Percentiles rank a stretch among this genome's conserved stretches.
Conservation (phyloP, 2,113 vertebrate species). For the Euleptes europaea region DNA sequence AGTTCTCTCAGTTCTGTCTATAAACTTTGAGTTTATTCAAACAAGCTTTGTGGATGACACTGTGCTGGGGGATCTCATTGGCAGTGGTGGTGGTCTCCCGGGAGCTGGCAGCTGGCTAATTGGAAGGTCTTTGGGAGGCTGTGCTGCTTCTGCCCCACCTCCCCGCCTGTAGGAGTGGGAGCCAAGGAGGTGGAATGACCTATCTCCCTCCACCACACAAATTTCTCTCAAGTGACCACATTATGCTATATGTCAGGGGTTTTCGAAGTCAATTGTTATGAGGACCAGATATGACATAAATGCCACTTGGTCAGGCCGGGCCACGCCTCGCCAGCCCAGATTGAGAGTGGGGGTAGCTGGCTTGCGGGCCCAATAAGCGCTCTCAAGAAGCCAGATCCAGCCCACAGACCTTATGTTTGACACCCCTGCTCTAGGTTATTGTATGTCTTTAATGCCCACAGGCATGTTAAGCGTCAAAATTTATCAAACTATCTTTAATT, state of each 20-base stretch:
- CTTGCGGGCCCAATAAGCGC: no score
- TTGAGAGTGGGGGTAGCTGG: no score
- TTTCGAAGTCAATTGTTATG: no score
- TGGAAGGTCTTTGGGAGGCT: not conserved
- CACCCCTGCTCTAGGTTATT: conserved; percentile 21
- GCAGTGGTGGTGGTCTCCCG: not conserved
- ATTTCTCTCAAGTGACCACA: not conserved
- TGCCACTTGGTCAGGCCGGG: no score
- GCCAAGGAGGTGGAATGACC: not conserved
- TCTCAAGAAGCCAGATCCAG: no score
- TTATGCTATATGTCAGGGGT: not conserved
- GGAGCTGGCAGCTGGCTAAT: no score
- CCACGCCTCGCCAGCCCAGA: no score
- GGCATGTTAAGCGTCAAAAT: conserved; percentile 10
- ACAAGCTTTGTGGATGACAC: no score
- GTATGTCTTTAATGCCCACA: conserved; percentile 22
- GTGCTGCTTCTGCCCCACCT: not conserved
- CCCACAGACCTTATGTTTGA: no score
- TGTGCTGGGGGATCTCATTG: not conserved
- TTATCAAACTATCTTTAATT: conserved; percentile 57
- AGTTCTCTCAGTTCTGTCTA: no score
- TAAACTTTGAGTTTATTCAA: no score
- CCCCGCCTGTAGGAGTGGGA: not conserved
- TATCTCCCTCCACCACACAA: not conserved
- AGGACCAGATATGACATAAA: no score